These are phyloP conservation scores for Lithobius niger DNA, from an alignment of 1,140 invertebrate species.

Conservation along the genomic window DNA sequence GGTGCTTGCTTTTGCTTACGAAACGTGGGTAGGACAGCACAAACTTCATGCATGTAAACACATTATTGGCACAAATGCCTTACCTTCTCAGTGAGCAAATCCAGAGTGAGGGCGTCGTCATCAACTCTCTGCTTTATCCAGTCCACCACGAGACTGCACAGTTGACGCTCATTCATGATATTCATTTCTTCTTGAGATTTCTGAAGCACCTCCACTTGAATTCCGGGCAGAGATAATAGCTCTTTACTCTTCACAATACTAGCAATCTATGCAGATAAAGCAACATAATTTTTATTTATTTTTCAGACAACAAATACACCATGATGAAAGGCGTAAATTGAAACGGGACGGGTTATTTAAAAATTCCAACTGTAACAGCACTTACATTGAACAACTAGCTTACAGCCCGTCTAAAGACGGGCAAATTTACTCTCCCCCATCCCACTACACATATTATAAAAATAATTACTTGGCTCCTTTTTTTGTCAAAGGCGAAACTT, in stretches of 20 bases:
- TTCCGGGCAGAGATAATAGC: conserved; percentile 44
- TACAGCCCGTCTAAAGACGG: no score
- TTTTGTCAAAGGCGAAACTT: no score
- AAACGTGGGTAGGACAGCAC: no score
- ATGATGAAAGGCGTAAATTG: neutral
- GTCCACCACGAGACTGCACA: conserved; percentile 50
- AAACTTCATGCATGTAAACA: no score
- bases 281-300: neutral
- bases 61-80: no score
- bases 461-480: no score
- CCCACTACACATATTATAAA: no score
- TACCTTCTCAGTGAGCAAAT: conserved; percentile 39
- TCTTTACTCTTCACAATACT: conserved; percentile 42
- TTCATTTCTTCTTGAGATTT: conserved; percentile 47
- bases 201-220: conserved; percentile 50
- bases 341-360: no score
- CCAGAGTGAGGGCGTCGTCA: conserved; percentile 35
- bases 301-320: neutral
- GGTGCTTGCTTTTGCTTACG: no score
- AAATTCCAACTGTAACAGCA: no score
- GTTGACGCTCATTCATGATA: conserved; percentile 31
- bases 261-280: conserved; percentile 36
- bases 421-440: no score
- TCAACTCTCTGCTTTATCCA: conserved; percentile 46
- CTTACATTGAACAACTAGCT: no score